Evolutionary conservation across 2,888 invertebrate species (phyloP).

Genomic region (Tenthredo livida): DNA sequence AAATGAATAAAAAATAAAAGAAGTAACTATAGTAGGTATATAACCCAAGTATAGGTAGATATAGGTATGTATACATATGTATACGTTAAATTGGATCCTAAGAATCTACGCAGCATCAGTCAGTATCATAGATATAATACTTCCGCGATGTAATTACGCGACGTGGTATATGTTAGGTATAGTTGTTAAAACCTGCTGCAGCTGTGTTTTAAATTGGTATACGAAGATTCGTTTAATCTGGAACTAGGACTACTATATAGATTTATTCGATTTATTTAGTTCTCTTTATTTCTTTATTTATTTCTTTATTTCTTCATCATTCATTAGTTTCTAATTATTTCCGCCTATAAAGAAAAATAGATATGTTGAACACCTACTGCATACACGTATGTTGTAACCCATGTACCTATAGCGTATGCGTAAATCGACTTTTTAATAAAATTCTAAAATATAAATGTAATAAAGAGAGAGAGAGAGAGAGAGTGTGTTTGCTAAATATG

Average conservation of each 20-base stretch:
- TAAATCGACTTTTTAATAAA: too few species aligned
- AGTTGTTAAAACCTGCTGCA: neutral
- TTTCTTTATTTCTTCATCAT: neutral
- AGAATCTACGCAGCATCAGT: neutral
- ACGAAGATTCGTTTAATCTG: slow-evolving; percentile 37
- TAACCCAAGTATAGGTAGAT: neutral
- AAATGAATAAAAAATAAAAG: neutral
- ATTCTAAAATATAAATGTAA: too few species aligned
- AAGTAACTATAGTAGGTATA: neutral
- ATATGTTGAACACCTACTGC: neutral
- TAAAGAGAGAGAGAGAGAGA: neutral
- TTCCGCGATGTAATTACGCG: slow-evolving; percentile 12
- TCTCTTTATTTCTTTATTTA: neutral
- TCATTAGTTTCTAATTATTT: slow-evolving; percentile 4
- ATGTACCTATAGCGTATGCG: too few species aligned
- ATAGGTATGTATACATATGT: neutral
- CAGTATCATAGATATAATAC: neutral
- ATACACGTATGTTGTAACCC: too few species aligned
- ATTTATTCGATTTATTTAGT: neutral
- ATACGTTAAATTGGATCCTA: neutral
- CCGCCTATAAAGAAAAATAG: neutral
- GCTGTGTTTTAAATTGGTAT: slow-evolving; percentile 22
- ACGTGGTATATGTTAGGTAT: neutral
- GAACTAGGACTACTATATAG: neutral
- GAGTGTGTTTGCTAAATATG: too few species aligned